These are phyloP conservation scores for Osmerus eperlanus DNA, from an alignment of 2,113 vertebrate genomes.

Conservation along the genomic window DNA sequence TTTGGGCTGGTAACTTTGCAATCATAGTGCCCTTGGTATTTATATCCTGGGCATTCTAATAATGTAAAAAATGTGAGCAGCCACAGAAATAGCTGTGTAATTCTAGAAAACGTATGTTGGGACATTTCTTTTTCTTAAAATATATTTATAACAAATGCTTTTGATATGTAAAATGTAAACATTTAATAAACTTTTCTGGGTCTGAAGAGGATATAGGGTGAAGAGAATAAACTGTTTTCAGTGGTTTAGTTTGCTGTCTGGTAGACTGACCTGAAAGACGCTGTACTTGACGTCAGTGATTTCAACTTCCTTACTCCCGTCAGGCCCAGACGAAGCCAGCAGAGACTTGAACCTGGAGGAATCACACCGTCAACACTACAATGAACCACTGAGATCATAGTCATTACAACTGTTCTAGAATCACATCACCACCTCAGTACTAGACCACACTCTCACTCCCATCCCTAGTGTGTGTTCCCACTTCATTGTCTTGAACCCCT, in stretches of 20 bases:
- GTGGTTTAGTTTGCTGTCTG: background rate
- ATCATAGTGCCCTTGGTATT: too few relatives aligned
- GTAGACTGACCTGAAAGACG: conserved; percentile 85
- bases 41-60: too few relatives aligned
- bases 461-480: background rate
- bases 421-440: background rate
- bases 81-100: too few relatives aligned
- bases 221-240: background rate
- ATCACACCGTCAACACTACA: background rate
- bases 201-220: too few relatives aligned
- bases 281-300: conserved; percentile 88
- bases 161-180: too few relatives aligned
- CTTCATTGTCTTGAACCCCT: background rate
- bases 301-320: conserved; percentile 81
- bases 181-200: too few relatives aligned
- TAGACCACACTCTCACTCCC: background rate
- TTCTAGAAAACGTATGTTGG: too few relatives aligned
- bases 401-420: background rate
- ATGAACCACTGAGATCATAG: background rate
- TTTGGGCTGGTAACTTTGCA: too few relatives aligned
- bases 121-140: too few relatives aligned
- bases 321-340: conserved; percentile 78
- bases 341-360: conserved; percentile 86
- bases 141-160: too few relatives aligned
- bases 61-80: too few relatives aligned